Evolutionary conservation across 1,140 invertebrate genomes (phyloP).

Genomic region (Danaus plexippus): DNA sequence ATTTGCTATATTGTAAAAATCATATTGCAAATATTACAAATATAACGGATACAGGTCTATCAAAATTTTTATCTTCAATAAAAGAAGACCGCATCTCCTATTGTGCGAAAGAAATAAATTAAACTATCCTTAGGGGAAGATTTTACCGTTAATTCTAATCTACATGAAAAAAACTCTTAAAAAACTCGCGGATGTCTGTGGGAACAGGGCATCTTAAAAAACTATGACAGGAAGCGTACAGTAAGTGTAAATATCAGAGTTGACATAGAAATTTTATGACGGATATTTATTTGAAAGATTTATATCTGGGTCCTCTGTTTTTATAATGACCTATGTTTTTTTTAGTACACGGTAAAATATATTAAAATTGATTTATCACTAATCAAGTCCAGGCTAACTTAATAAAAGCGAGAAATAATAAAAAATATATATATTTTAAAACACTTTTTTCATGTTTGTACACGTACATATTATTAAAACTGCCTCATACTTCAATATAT

Average conservation of each 20-base stretch:
- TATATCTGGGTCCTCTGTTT: constrained; percentile 33
- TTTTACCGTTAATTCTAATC: constrained; percentile 68
- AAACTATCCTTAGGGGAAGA: constrained; percentile 66
- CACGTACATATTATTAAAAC: no score
- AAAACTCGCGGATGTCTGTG: constrained; percentile 58
- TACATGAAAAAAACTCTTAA: constrained; percentile 47
- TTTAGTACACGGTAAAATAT: no score
- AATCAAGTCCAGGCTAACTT: no score
- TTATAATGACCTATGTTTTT: constrained; percentile 15
- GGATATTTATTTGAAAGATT: constrained; percentile 62
- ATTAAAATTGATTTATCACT: no score
- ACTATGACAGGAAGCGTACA: constrained; percentile 48
- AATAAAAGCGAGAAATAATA: no score
- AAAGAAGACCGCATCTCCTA: constrained; percentile 60
- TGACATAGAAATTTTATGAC: constrained; percentile 54
- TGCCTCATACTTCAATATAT: no score
- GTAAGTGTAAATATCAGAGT: constrained; percentile 57
- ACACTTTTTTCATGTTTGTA: no score
- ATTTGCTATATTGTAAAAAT: no score
- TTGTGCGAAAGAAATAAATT: constrained; percentile 68
- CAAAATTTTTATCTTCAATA: constrained; percentile 23
- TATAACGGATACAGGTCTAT: no score
- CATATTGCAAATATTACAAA: no score
- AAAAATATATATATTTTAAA: no score
- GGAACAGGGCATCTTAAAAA: constrained; percentile 56